Evolutionary conservation across 2,797 vertebrate species (phyloP), one percentile per base, ranked within the genome.

Genomic region (Falco naumanni): DNA sequence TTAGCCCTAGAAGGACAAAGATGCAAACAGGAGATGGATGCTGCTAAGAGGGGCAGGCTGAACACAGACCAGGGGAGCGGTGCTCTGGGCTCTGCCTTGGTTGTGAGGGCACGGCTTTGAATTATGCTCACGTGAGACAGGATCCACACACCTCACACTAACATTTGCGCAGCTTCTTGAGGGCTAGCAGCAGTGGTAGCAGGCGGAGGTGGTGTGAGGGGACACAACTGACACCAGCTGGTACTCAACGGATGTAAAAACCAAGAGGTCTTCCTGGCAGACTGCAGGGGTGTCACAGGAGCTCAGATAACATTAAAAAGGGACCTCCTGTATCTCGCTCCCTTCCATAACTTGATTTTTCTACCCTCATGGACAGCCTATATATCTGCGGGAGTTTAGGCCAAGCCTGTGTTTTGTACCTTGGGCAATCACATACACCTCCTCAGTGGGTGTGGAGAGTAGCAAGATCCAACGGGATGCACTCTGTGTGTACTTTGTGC

Each of bases 11-110:
- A 56, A 88, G 33, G 47, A 84, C 0, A 5, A 66, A 66, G 63
- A 48, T 8, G 50, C 59, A 64, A 82, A 64, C 24, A 11, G 22
- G 39, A 71, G 10, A 26, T 1, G 50, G 39, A 65, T 16, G 57
- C 41, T 86, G 60, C 9, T 76, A 37, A 51, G 34, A 76, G 8
- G 21, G 19, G 19, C 7, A 54, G n/a, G 71, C 68, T 33, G 50
- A 61, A 74, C 1, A 7, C 0, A 0, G 39, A 50, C 5, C 8
- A 0, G 33, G 19, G 12, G 17, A 56, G 17, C 11, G 1, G 45
- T 14, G 54, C 31, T 82, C 63, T 53, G 75, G 47, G 50, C 26
- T 75, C 60, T 63, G 66, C 43, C 53, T 31, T 4, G 39, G n/a
- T 20, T 54, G 31, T 2, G 5, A 92, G 84, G n/a, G 26, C 48